Evolutionary conservation across 2,797 vertebrate species (phyloP).

Genomic region (Morus bassanus): DNA sequence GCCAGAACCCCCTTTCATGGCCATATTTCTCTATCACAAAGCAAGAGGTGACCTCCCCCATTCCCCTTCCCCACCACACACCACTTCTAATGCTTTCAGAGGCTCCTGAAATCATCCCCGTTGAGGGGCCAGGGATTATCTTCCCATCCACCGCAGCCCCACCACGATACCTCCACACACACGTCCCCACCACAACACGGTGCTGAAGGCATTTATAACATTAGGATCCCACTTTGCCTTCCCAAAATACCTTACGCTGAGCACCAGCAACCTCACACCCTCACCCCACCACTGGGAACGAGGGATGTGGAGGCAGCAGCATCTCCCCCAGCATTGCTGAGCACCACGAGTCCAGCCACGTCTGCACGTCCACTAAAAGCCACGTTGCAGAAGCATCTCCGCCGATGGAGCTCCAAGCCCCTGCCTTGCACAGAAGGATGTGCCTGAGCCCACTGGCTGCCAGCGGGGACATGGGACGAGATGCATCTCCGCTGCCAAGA

Average conservation of each 20-base stretch:
- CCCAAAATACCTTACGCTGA: not conserved
- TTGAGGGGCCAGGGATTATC: accelerated
- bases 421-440: not conserved
- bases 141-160: not conserved
- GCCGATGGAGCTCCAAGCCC: not conserved
- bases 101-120: not conserved
- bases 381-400: not conserved
- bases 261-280: not conserved
- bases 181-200: accelerated
- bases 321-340: not conserved
- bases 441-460: not conserved
- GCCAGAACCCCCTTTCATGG: not conserved
- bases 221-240: not conserved
- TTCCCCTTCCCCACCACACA: accelerated
- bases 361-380: accelerated
- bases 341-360: not conserved
- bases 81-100: too few species aligned
- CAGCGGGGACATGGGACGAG: accelerated
- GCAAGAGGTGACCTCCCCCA: not conserved
- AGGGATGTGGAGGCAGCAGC: not conserved
- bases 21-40: not conserved
- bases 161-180: accelerated
- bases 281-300: accelerated
- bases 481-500: not conserved
- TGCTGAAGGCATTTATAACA: accelerated